These are phyloP conservation scores for Etheostoma cragini DNA, from an alignment of 2,113 vertebrate species.

Conservation along the genomic window DNA sequence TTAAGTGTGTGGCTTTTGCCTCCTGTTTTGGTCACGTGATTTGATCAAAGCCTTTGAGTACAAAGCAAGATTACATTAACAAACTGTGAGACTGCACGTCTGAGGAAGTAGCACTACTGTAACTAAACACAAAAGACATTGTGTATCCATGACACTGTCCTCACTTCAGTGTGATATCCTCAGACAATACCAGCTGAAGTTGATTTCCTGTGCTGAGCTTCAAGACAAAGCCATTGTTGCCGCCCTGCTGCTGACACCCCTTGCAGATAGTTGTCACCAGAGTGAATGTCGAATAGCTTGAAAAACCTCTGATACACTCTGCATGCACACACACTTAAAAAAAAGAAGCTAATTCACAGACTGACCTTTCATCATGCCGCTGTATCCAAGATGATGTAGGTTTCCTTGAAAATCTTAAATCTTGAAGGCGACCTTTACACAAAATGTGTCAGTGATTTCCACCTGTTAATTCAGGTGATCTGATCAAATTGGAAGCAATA, in stretches of 20 bases:
- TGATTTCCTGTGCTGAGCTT: constrained; percentile 54
- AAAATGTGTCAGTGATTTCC: neutral
- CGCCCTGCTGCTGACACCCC: constrained; percentile 5
- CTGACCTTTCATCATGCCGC: neutral
- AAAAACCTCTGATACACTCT: constrained; percentile 27
- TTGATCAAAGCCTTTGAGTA: constrained; percentile 10
- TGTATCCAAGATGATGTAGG: neutral
- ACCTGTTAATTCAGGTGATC: neutral
- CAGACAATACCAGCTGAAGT: constrained; percentile 20
- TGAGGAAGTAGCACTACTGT: neutral
- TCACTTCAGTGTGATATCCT: constrained; percentile 45
- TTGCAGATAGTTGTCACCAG: constrained; percentile 34
- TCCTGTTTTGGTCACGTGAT: constrained; percentile 7
- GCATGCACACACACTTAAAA: neutral
- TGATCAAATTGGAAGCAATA: neutral
- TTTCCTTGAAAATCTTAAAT: neutral
- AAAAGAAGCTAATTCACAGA: neutral
- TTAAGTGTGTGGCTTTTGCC: constrained; percentile 1
- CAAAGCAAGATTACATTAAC: constrained; percentile 2
- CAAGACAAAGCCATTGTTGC: constrained; percentile 53
- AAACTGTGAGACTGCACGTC: neutral
- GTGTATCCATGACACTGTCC: constrained; percentile 28
- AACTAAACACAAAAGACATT: constrained; percentile 3
- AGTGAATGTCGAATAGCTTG: constrained; percentile 2
- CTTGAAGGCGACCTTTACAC: neutral